A percentile compares a stretch with the other conserved stretches of the same genome.
Evolutionary conservation across 1,140 invertebrate genomes (phyloP).

Genomic region (Wiebesia pumilae): DNA sequence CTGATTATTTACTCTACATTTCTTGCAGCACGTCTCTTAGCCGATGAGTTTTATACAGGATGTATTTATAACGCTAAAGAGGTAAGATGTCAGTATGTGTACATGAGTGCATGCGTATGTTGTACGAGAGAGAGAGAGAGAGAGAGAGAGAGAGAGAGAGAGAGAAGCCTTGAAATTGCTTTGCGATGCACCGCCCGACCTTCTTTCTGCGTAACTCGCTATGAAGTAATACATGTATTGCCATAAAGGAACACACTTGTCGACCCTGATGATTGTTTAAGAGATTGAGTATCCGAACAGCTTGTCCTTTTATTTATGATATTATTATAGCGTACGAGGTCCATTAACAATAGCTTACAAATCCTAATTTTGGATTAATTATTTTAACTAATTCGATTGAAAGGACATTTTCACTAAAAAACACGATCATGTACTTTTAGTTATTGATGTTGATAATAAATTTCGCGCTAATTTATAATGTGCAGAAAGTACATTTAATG

Average conservation of each 20-base stretch:
- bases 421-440: not conserved
- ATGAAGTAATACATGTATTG: conserved; percentile 48
- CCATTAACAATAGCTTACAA: conserved; percentile 37
- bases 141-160: conserved; percentile 17
- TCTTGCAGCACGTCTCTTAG: not conserved
- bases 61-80: conserved; percentile 11
- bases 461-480: not conserved
- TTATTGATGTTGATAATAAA: conserved; percentile 20
- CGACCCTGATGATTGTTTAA: conserved; percentile 49
- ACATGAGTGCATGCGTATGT: not conserved
- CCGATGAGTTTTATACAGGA: not conserved
- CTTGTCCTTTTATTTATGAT: conserved; percentile 14
- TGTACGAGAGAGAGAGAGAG: not conserved
- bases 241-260: conserved; percentile 42
- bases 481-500: not conserved
- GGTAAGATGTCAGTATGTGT: not conserved
- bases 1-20: conserved; percentile 39
- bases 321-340: conserved; percentile 2
- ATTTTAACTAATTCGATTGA: not conserved
- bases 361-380: not conserved
- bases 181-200: conserved; percentile 36
- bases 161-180: conserved; percentile 36
- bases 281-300: conserved; percentile 38
- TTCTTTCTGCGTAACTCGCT: conserved; percentile 46
- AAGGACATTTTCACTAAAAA: not conserved